Base-by-base conservation (phyloP, 2,888 invertebrate genomes). In the Zygaena filipendulae region DNA sequence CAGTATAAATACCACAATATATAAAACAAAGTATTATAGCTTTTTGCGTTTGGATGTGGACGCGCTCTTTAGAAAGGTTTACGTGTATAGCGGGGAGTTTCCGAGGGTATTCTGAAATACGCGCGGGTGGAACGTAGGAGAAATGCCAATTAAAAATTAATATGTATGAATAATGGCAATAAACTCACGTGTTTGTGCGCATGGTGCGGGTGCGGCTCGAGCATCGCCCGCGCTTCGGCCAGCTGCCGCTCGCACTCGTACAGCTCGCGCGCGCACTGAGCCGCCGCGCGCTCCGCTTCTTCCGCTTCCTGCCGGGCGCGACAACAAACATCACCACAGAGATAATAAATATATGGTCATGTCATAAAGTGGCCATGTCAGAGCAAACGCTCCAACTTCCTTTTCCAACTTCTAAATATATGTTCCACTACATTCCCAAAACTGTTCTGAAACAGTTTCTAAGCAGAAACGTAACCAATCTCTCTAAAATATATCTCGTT, bases 221-320 rank as follows among this genome's bases (percentile, higher is more conserved):
- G n/a, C n/a, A n/a, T n/a, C n/a, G n/a, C n/a, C n/a, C n/a, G 36
- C 2, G 57, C 64, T 7, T 64, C 61, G 0, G 47, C 45, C 9
- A 75, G 40, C 27, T 67, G 60, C 2, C 50, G 35, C 39, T 72
- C 71, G 40, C 59, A 64, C 11, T 55, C 49, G 21, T 53, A 49
- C 27, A 74, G 36, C 0, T 60, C 47, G 0, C 49, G 44, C 3
- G 45, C 43, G 30, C 49, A 59, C 3, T 68, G 67, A 0, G 43
- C 27, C 7, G 61, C 57, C 10, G 60, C 53, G 6, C 52, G 50
- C 16, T 72, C 69, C 0, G 66, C 61, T 0, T 51, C 39, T 10
- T 57, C 47, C 35, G 63, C 44, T 20, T 66, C 67, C 75, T 71
- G 38, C n/a, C n/a, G n/a, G n/a, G n/a, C n/a, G n/a, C n/a, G n/a